Conservation (phyloP, 2,797 vertebrate genomes). For the Octomys mimax region DNA sequence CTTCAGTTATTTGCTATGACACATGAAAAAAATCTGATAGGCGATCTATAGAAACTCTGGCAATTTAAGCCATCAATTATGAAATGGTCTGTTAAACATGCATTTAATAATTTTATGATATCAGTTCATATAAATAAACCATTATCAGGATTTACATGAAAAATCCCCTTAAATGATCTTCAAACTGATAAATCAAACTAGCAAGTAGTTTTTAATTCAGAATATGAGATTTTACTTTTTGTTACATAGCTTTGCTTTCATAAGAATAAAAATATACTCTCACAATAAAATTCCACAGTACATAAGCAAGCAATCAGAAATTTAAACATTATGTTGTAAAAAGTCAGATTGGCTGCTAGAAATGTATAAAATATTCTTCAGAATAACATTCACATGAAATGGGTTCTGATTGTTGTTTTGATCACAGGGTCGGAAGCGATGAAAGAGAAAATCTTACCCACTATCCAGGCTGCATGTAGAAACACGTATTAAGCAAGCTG, state of each 20-base stretch:
- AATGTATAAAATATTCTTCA: constrained; percentile 50
- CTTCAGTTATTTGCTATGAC: not conserved
- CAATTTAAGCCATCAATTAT: not conserved
- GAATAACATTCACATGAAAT: constrained; percentile 65
- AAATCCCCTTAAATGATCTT: not conserved
- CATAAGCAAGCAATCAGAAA: constrained; percentile 12
- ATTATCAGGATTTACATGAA: not conserved
- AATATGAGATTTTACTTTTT: not conserved
- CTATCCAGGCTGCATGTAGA: constrained; percentile 26
- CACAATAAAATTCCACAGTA: not conserved
- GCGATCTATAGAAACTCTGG: not conserved
- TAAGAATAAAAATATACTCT: constrained; percentile 14
- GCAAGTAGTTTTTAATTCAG: not conserved
- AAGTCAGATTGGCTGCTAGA: not conserved
- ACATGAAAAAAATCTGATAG: not conserved
- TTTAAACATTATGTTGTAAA: not conserved
- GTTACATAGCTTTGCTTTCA: not conserved
- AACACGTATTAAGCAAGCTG: constrained; percentile 63
- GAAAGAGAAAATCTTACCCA: constrained; percentile 55
- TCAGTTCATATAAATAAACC: not conserved
- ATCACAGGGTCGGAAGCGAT: constrained; percentile 56
- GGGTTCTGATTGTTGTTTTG: constrained; percentile 63
- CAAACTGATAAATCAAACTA: constrained; percentile 3
- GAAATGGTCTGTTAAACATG: not conserved
- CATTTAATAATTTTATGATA: not conserved